These are phyloP conservation scores for Lepidotrigona ventralis DNA, from an alignment of 1,140 invertebrate species.

Conservation along the genomic window DNA sequence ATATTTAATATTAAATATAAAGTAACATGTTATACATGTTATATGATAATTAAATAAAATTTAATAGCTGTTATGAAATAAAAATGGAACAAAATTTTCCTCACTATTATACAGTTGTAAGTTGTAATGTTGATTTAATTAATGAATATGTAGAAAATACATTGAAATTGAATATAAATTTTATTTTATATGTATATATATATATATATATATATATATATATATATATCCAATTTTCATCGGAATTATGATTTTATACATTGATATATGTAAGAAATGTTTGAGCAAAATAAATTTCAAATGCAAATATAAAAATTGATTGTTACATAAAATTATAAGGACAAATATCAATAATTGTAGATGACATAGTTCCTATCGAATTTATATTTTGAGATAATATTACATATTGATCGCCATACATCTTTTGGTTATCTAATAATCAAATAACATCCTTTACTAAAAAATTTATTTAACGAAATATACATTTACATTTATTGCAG, in stretches of 20 bases:
- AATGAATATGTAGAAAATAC: background rate
- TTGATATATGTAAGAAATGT: background rate
- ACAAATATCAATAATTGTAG: background rate
- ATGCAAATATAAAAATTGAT: background rate
- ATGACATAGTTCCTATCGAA: background rate
- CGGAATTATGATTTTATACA: background rate
- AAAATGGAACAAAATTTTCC: background rate
- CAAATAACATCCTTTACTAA: background rate
- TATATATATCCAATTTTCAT: background rate
- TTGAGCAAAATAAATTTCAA: background rate
- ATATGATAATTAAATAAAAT: background rate
- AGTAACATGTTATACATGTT: background rate
- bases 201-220: background rate
- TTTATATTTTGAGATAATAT: constrained; percentile 13
- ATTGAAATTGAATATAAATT: background rate
- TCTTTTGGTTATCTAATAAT: constrained; percentile 50
- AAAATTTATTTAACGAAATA: background rate
- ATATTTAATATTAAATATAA: constrained; percentile 1
- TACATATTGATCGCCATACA: background rate
- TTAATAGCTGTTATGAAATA: too few relatives aligned
- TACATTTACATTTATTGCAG: background rate
- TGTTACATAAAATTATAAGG: background rate
- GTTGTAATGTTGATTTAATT: background rate
- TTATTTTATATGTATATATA: background rate
- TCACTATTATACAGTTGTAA: background rate